Conservation (phyloP, 2,797 vertebrate genomes). For the Florisuga fusca region DNA sequence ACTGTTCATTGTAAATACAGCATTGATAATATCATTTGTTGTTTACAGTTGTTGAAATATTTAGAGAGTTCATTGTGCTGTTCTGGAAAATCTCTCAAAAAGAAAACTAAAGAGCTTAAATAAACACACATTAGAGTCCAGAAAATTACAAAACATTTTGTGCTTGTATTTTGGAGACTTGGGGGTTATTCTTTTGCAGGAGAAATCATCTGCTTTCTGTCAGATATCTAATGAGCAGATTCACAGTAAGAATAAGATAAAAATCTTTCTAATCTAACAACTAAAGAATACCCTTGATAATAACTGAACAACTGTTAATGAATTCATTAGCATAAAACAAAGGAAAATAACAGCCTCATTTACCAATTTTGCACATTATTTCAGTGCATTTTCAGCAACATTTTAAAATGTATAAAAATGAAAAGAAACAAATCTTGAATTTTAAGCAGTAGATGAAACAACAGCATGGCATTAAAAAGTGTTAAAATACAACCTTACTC, state of each 20-base stretch:
- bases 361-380: slow-evolving; percentile 35
- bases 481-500: background rate
- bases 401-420: background rate
- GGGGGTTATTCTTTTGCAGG: background rate
- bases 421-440: background rate
- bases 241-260: slow-evolving; percentile 16
- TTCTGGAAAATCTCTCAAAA: background rate
- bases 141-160: background rate
- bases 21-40: background rate
- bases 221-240: slow-evolving; percentile 5
- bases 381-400: background rate
- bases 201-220: background rate
- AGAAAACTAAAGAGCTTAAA: background rate
- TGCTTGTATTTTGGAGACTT: background rate
- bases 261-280: slow-evolving; percentile 35
- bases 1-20: background rate
- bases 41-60: background rate
- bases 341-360: slow-evolving; percentile 40
- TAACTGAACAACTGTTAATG: slow-evolving; percentile 40
- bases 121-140: background rate
- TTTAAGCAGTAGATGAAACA: background rate
- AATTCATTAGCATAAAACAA: slow-evolving; percentile 53
- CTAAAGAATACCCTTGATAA: slow-evolving; percentile 25
- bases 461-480: background rate
- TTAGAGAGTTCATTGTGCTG: background rate